phyloP scores from a whole-genome alignment of 2,113 vertebrate genomes.

The Anser brachyrhynchus region DNA sequence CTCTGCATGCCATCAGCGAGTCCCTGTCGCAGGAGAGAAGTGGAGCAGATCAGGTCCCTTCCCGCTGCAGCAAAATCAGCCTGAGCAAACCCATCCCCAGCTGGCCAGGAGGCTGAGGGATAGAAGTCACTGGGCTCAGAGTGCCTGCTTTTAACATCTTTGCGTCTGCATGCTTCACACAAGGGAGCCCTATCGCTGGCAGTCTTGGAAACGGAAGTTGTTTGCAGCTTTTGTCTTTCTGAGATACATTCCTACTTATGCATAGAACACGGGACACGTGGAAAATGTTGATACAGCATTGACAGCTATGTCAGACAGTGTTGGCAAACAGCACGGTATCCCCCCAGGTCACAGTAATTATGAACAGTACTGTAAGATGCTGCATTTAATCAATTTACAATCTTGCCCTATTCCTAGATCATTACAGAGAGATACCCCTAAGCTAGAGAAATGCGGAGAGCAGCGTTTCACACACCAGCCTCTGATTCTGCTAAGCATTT shows the following conservation, averaged over 20 bases:
- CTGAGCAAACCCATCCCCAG: background rate
- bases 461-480: rapidly evolving
- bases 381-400: background rate
- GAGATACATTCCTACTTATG: background rate
- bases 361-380: background rate
- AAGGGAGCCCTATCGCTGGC: background rate
- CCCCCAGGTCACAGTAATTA: background rate
- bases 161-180: rapidly evolving
- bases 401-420: background rate
- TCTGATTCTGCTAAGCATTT: background rate
- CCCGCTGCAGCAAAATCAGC: background rate
- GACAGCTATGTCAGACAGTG: background rate
- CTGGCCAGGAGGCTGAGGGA: rapidly evolving
- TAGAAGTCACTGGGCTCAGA: background rate
- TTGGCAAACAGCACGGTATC: background rate
- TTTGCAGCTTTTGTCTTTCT: background rate
- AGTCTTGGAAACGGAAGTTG: background rate
- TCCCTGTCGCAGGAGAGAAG: background rate
- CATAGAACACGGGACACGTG: background rate
- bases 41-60: rapidly evolving
- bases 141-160: rapidly evolving
- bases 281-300: background rate
- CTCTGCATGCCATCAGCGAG: background rate
- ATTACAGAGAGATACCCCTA: background rate
- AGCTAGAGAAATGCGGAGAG: background rate